A percentile compares a stretch with the other conserved stretches of the same genome.
Conservation (phyloP, 2,113 vertebrate species). For the Trogon surrucura region DNA sequence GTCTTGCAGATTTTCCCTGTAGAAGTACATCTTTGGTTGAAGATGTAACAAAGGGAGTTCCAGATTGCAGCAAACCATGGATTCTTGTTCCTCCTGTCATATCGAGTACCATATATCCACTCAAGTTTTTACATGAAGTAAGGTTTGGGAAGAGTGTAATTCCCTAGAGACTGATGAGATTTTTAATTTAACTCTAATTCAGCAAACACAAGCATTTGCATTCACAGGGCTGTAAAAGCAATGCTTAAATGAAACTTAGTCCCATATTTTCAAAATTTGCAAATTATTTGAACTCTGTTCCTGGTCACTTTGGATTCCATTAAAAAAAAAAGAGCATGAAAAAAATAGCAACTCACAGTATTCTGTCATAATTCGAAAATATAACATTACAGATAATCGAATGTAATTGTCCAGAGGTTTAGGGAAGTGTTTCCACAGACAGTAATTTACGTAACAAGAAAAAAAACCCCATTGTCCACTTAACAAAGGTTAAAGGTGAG, state of each 20-base stretch:
- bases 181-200: slow-evolving; percentile 18
- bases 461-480: slow-evolving; percentile 44
- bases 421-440: background rate
- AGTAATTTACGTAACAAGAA: slow-evolving; percentile 26
- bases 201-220: background rate
- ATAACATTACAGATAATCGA: slow-evolving; percentile 24
- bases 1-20: background rate
- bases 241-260: background rate
- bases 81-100: background rate
- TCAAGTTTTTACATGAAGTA: background rate
- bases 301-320: background rate
- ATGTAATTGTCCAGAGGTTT: slow-evolving; percentile 7
- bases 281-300: background rate
- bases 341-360: background rate
- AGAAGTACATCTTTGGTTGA: background rate
- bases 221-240: background rate
- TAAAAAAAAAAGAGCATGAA: background rate
- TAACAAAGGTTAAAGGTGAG: slow-evolving; percentile 46
- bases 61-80: background rate
- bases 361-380: slow-evolving; percentile 21
- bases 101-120: background rate
- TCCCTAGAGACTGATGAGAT: background rate
- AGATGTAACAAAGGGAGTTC: background rate
- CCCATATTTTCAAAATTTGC: background rate
- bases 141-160: background rate